Evolutionary conservation across 1,140 invertebrate genomes (phyloP), one percentile per base, ranked within the genome.

Genomic region (Drosophila grimshawi): DNA sequence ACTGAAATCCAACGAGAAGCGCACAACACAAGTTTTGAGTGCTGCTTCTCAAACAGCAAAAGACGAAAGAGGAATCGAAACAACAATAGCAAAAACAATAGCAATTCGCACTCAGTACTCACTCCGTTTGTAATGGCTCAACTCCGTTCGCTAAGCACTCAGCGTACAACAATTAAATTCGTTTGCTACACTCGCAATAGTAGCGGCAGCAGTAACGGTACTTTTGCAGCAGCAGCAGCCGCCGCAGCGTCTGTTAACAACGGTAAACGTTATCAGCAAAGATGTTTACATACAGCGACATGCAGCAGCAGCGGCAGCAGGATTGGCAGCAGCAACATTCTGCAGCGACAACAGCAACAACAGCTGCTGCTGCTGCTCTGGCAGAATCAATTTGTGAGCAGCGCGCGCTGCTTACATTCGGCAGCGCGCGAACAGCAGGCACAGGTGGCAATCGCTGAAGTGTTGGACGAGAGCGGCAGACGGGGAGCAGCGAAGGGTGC

Each of bases 81-180:
- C 33, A 3, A 10, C 7, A 10, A 10, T 7, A 37, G 7, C 7
- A 10, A 10, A 3, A 37, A 37, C 10, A 35, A 32, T 27, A 11
- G 37, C 19, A 19, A 19, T 55, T 37, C 5, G 27, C n/a, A 7
- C 33, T 32, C 19, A 55, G 43, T 27, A 11, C 29, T 57, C 27
- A 37, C 30, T 39, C 46, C 48, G 61, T 60, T 76, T 92, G 90
- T 92, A 83, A 92, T 92, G 92, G 92, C 92, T 89, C 86, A 92
- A 80, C 80, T 92, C 76, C 92, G 92, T 85, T 90, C 86, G 35
- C 60, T 92, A 64, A 85, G 80, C 85, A 78, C 80, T 70, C 82
- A 90, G 68, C 91, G 91, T 78, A 82, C 90, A 73, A 71, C 81
- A 78, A 68, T 76, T 39, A 82, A 81, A 74, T 81, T 92, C 70